phyloP scores from a whole-genome alignment of 2,888 invertebrate species.

The Capitulum mitella region DNA sequence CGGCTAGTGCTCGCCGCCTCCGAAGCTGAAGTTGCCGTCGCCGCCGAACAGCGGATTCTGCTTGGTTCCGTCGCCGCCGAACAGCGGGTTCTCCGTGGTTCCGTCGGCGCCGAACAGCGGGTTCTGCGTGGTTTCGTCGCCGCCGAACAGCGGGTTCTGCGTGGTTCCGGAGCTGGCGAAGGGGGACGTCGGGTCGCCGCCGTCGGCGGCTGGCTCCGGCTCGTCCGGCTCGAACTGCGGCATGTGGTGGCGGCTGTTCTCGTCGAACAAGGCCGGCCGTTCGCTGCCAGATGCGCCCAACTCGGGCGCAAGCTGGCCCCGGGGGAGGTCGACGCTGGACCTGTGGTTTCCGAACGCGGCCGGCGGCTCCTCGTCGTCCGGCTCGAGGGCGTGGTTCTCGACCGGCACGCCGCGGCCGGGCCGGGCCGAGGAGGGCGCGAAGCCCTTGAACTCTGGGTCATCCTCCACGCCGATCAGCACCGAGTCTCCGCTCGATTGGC shows the following conservation, averaged over 20 bases:
- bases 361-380: too few species aligned
- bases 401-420: conserved; percentile 42
- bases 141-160: background rate
- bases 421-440: too few species aligned
- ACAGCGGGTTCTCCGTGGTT: too few species aligned
- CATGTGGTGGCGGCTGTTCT: background rate
- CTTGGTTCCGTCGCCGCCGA: too few species aligned
- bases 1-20: too few species aligned
- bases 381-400: too few species aligned
- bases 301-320: background rate
- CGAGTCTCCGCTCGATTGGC: conserved; percentile 56
- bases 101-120: background rate
- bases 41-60: too few species aligned
- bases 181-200: background rate
- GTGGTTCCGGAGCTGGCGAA: background rate
- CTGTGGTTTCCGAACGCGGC: too few species aligned
- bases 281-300: background rate
- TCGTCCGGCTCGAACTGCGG: background rate
- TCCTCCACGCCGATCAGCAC: conserved; percentile 61
- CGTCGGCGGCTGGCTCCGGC: background rate
- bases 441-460: conserved; percentile 58
- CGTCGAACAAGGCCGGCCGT: background rate
- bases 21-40: too few species aligned
- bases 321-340: too few species aligned
- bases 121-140: background rate